Percentiles rank a stretch among this genome's conserved stretches.
phyloP scores from a whole-genome alignment of 92 coral and sea anemone genomes.

The Epizoanthus illoricatus region DNA sequence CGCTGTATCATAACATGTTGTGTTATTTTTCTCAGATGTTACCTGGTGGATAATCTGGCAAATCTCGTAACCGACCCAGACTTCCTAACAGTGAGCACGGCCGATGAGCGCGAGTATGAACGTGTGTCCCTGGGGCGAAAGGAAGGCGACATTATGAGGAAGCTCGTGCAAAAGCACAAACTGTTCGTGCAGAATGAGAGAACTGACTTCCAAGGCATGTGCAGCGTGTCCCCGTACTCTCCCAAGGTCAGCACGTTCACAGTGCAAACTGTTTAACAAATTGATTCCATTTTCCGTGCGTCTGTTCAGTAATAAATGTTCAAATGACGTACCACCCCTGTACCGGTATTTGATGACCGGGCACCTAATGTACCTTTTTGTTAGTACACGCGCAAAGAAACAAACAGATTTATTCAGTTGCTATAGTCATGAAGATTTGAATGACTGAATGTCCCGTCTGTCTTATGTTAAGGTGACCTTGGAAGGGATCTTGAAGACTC shows the following conservation, averaged over 20 bases:
- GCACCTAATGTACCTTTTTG: too few relatives aligned
- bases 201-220: slow-evolving; percentile 92
- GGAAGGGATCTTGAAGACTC: slow-evolving; percentile 91
- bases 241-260: slow-evolving; percentile 72
- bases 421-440: not conserved
- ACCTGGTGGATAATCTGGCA: slow-evolving; percentile 90
- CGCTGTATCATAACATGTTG: not conserved
- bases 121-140: slow-evolving; percentile 96
- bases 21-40: slow-evolving; percentile 58
- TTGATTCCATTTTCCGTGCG: too few relatives aligned
- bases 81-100: slow-evolving; percentile 90
- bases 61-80: slow-evolving; percentile 97
- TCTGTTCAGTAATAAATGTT: too few relatives aligned
- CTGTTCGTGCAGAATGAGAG: slow-evolving; percentile 76
- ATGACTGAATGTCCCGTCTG: too few relatives aligned
- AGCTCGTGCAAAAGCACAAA: slow-evolving; percentile 71
- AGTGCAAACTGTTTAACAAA: too few relatives aligned
- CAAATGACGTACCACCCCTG: too few relatives aligned
- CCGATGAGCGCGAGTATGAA: slow-evolving; percentile 97
- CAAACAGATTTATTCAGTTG: not conserved
- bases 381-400: too few relatives aligned
- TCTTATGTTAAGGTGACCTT: slow-evolving; percentile 74
- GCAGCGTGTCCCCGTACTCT: slow-evolving; percentile 96
- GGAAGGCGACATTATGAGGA: slow-evolving; percentile 97
- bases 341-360: too few relatives aligned